Evolutionary conservation across 2,888 invertebrate genomes (phyloP), one percentile per base, ranked within the genome.

Genomic region (Yponomeuta sedellus): DNA sequence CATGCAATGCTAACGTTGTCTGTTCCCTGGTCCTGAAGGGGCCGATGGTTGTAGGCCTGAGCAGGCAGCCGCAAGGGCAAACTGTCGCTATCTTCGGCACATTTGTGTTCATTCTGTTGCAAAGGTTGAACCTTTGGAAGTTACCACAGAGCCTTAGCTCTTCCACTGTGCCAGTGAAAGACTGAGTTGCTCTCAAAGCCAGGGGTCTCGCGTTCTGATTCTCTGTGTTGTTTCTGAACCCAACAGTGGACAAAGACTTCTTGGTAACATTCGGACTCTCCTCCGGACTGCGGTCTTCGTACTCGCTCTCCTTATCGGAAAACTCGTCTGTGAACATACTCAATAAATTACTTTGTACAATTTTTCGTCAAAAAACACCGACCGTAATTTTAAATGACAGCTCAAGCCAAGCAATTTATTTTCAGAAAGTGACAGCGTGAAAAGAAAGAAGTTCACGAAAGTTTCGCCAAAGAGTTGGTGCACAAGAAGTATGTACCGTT

Each of bases 31-130:
- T 91, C 61, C 90, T 74, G 68, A 91, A 90, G 0, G 91, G 84
- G 5, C 82, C 82, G 0, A 80, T 75, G 1, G 77, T 76, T 0
- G 85, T 78, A 2, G 86, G 87, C 28, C 85, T 77, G 34, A 88
- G 72, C 12, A 86, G 74, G 66, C 91, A 91, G 1, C 91, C 91
- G 69, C 91, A 91, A 0, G 91, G 91, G 66, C 91, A 90, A n/a
- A 81, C 78, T 0, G 85, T 74, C 1, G 81, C 74, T 66, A 80
- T 72, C 70, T 83, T 83, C 1, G 85, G 83, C 82, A 75, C 67
- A 78, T 52, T 52, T 74, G 81, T 79, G 65, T 82, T 84, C 69
- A 80, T 77, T 68, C 83, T 77, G 66, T 84, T 86, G 66, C 81
- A 79, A 22, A 89, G 69, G 69, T 86, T 85, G 66, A 89, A 80